Evolutionary conservation across 1,140 invertebrate species (phyloP).

Genomic region (Himalopsyche phryganea): DNA sequence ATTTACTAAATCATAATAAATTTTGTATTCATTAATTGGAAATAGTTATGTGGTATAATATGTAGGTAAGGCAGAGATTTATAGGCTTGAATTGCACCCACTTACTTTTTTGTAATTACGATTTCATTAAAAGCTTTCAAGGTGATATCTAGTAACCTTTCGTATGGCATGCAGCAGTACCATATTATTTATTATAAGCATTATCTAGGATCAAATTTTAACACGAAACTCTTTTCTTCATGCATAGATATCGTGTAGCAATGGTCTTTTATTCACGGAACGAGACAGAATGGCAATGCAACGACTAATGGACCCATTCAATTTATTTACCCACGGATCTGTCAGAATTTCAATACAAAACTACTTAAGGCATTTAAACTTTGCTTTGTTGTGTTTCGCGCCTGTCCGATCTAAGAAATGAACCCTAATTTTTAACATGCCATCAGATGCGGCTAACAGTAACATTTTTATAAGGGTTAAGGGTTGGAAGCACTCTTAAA

Average conservation of each 20-base stretch:
- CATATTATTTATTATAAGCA: too few species aligned
- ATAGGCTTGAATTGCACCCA: too few species aligned
- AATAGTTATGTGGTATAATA: too few species aligned
- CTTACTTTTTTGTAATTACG: too few species aligned
- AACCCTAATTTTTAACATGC: too few species aligned
- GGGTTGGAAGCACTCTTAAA: conserved; percentile 3
- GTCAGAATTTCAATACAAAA: conserved; percentile 32
- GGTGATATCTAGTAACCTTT: too few species aligned
- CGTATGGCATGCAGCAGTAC: too few species aligned
- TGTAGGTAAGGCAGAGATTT: too few species aligned
- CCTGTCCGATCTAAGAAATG: conserved; percentile 25
- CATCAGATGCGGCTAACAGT: background rate
- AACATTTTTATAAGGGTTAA: background rate
- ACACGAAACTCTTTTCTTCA: background rate
- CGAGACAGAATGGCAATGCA: conserved; percentile 7
- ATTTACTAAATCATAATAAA: too few species aligned
- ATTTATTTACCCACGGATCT: conserved; percentile 34
- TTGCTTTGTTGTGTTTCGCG: conserved; percentile 30
- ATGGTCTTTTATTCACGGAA: background rate
- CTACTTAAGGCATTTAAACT: conserved; percentile 31
- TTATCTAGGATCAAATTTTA: too few species aligned
- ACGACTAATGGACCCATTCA: conserved; percentile 33
- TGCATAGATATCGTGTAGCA: background rate
- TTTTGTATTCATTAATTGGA: too few species aligned
- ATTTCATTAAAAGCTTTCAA: too few species aligned